A percentile compares a stretch with the other conserved stretches of the same genome.
Conservation (phyloP, 2,113 vertebrate species). For the Rattus rattus region DNA sequence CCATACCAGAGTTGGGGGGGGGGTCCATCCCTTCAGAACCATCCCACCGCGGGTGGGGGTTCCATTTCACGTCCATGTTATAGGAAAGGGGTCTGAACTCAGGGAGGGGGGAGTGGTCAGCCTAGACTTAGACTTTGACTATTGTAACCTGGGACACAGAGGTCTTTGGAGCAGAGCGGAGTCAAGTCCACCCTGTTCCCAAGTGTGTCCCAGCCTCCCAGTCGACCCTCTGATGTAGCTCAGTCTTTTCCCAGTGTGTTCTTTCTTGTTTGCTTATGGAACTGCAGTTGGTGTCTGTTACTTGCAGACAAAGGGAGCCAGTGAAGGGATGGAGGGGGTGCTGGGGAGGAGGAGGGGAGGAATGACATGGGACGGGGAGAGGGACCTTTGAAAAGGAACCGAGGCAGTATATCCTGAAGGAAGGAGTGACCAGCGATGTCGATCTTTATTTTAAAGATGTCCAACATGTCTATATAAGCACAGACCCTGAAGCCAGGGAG, state of each 20-base stretch:
- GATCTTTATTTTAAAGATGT: constrained; percentile 67
- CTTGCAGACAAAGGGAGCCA: constrained; percentile 36
- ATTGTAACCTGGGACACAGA: background rate
- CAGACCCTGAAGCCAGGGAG: constrained; percentile 21
- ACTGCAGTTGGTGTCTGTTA: constrained; percentile 48
- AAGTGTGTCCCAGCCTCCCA: background rate
- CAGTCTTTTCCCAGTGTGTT: constrained; percentile 1
- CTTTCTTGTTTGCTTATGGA: background rate
- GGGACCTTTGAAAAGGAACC: constrained; percentile 9
- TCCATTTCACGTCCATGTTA: background rate
- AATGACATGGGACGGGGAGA: background rate
- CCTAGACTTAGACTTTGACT: background rate
- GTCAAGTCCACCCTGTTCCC: background rate
- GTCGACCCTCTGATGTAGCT: background rate
- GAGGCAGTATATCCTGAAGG: constrained; percentile 31
- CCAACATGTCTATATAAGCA: constrained; percentile 63
- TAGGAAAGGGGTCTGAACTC: background rate
- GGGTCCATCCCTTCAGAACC: background rate
- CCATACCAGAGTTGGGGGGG: background rate
- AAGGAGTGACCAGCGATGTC: constrained; percentile 50
- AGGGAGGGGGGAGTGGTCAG: background rate
- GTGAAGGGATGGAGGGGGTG: background rate
- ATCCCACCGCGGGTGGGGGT: too few relatives aligned
- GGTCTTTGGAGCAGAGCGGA: background rate
- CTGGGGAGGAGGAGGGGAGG: background rate